Percentiles rank a stretch among this genome's conserved stretches.
Evolutionary conservation across 2,888 invertebrate species (phyloP).

Genomic region (Dasysyrphus tricinctus): DNA sequence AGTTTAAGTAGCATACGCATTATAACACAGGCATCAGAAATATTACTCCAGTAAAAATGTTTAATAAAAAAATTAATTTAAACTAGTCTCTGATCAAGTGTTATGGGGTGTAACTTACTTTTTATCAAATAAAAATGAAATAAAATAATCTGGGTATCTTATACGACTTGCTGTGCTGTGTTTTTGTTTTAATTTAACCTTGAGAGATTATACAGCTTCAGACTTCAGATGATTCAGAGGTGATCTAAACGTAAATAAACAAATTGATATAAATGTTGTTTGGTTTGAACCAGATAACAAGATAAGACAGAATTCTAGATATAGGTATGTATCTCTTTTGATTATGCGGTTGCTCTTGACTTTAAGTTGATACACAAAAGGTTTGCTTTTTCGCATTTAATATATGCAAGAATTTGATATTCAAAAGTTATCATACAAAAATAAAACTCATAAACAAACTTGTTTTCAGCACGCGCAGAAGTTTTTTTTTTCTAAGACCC

Average conservation of each 20-base stretch:
- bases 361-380: background rate
- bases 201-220: constrained; percentile 33
- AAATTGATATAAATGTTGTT: constrained; percentile 45
- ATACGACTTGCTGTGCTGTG: constrained; percentile 17
- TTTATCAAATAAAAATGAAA: constrained; percentile 49
- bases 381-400: background rate
- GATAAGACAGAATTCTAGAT: constrained; percentile 49
- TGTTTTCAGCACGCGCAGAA: background rate
- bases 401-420: background rate
- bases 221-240: constrained; percentile 49
- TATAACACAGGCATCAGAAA: no score
- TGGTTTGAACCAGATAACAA: constrained; percentile 66
- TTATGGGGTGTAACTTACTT: constrained; percentile 12
- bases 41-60: no score
- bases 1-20: no score
- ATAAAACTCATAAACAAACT: background rate
- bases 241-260: constrained; percentile 49
- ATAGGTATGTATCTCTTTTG: constrained; percentile 16
- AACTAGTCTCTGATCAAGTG: background rate
- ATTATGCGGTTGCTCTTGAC: constrained; percentile 30
- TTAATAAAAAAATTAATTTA: no score
- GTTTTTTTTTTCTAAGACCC: background rate
- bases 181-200: constrained; percentile 47
- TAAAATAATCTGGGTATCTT: constrained; percentile 32
- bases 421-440: background rate